Base-by-base conservation (phyloP, 2,113 vertebrate species). In the Plestiodon gilberti region DNA sequence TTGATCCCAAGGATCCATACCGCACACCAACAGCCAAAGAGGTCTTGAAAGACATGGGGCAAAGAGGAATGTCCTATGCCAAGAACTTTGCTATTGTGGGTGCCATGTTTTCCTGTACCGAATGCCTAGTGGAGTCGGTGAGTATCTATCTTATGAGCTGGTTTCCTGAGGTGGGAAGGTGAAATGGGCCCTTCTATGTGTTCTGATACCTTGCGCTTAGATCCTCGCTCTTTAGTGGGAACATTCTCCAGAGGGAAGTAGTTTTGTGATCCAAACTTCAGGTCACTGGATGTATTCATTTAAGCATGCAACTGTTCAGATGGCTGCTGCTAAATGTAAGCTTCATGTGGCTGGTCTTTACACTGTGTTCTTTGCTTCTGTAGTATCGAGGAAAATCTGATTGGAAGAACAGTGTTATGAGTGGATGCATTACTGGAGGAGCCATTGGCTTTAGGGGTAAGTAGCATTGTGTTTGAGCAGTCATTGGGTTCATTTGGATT, bases 41-140 rank as follows among this genome's bases (percentile, higher is more conserved):
- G 90, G 99, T 99, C 67, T 96, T 99, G n/a, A 98, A 96, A 95
- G 99, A 99, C 89, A 99, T 99, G 99, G 99, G 99, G 0, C 98
- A 99, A 94, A 96, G 99, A 90, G 99, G 99, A 87, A 97, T 99
- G 94, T 99, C 99, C 17, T 99, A 99, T 0, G 99, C 99, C 81
- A 99, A 99, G 94, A 99, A 99, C 94, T 99, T 99, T 0, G 99
- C 99, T 88, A 98, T 99, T 0, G 98, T 99, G 82, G 99, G 99
- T 0, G 99, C 99, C 83, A 99, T 99, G 98, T 99, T 99, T 94
- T 99, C 99, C 77, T 99, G 98, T 90, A 99, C 98, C 0, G 99
- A 99, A 90, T 99, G 99, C 81, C 86, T 99, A 83, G 98, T 99
- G 1, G 99, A 99, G 94, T 99, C 99, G 78, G 99, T 99, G 97